Evolutionary conservation across 2,797 vertebrate genomes (phyloP), one percentile per base, ranked within the genome.

Genomic region (Sardinella longiceps): DNA sequence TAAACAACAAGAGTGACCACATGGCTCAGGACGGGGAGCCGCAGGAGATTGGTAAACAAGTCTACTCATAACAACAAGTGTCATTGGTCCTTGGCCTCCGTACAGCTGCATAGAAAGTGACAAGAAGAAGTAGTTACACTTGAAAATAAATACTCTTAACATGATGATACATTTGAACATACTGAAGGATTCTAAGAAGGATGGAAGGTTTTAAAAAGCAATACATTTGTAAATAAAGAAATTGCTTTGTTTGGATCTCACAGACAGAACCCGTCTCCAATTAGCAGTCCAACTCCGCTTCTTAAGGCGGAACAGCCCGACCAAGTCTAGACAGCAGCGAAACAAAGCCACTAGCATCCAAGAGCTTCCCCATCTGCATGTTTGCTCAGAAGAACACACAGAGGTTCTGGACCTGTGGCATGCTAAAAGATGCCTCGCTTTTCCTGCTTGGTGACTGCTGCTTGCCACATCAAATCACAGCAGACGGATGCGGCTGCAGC

Each of bases 1-100:
- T 87, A 87, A 88, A 88, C 88, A 86, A 80, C 89, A 86, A 81
- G 53, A 30, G 2, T 20, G 63, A 84, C 85, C 87, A 86, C 84
- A 80, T 88, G 84, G 84, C 84, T 53, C 12, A 81, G 84, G 84
- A 43, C 70, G 43, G 82, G 70, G 70, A 88, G 70, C 63, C 82
- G 83, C 74, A 84, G 82, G 51, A 82, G 43, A 53, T 51, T 63
- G 39, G 85, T 84, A 87, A 89, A 87, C 85, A 90, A 88, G 82
- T 45, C 80, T 53, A 53, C 11, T 84, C 83, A 87, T 30, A 85
- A 60, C 37, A 77, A 77, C 70, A 77, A 6, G 6, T 5, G 15
- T 23, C 39, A 39, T 14, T 39, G 1, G 70, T 7, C 1, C 37
- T 77, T 20, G 33, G 6, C 18, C 70, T 77, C 7, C 33, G 0